These are phyloP conservation scores for Anodontia alba DNA, from an alignment of 2,888 invertebrate species.

Conservation along the genomic window DNA sequence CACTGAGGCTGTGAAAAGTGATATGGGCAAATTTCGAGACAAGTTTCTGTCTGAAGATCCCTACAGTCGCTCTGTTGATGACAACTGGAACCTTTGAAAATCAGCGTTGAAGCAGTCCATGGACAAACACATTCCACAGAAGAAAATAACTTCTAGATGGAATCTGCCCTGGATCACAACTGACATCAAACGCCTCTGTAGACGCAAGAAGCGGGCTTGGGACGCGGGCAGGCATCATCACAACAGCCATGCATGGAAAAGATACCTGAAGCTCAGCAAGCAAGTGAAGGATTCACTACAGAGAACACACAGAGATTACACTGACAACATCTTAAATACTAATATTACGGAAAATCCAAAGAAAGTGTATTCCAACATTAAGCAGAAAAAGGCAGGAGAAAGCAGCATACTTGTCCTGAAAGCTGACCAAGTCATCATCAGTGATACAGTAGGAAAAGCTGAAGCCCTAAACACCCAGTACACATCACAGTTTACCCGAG, in stretches of 20 bases:
- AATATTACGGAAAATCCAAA: conserved; percentile 36
- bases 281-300: conserved; percentile 29
- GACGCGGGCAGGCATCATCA: conserved; percentile 16
- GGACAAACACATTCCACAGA: conserved; percentile 39
- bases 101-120: conserved; percentile 20
- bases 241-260: conserved; percentile 34
- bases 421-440: background rate
- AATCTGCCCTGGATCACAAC: conserved; percentile 27
- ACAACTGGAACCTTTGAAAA: conserved; percentile 39
- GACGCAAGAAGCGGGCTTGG: conserved; percentile 35
- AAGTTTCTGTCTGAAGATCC: conserved; percentile 3
- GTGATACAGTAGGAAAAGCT: conserved; percentile 26
- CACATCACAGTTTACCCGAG: too few relatives aligned
- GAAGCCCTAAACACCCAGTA: conserved; percentile 35
- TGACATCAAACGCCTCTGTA: conserved; percentile 35
- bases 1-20: background rate
- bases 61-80: conserved; percentile 1
- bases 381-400: conserved; percentile 15
- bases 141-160: too few relatives aligned
- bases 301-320: conserved; percentile 25
- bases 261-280: conserved; percentile 28
- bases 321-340: conserved; percentile 27
- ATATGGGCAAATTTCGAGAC: background rate
- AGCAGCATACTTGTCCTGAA: conserved; percentile 16
- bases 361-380: conserved; percentile 33